Evolutionary conservation across 2,888 invertebrate genomes (phyloP), one percentile per base, ranked within the genome.

Genomic region (Stenurella melanura): DNA sequence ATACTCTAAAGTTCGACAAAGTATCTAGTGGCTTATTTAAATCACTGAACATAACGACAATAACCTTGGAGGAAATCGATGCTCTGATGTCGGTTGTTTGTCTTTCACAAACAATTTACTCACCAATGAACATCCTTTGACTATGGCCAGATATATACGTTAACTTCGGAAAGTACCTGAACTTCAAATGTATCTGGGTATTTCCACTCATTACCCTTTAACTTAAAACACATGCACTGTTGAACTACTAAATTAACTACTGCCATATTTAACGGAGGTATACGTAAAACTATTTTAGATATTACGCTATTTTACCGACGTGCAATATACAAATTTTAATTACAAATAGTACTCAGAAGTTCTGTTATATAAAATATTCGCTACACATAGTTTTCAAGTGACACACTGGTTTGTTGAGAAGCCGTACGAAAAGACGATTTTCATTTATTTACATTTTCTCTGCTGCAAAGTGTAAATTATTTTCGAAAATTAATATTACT

Each of bases 81-180:
- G 57, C 73, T 38, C 58, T 63, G 67, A 66, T 70, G 50, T 12
- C 54, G 66, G 67, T 19, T 74, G 78, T 78, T 75, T 78, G 74
- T 70, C 70, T 68, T 63, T 63, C 63, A 76, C 78, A 78, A 78
- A 76, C 74, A 73, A 69, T 78, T 76, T 69, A 76, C 76, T 75
- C 67, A 70, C 73, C 74, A 73, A 73, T 70, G 76, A 76, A 70
- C 76, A 78, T 78, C 78, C 76, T 76, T 76, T 76, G 76, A 74
- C 61, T 75, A 50, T 7, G 70, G 17, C 26, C 58, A 73, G 34
- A 74, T 72, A 57, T 76, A 69, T 58, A 74, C 71, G 76, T 73
- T 74, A 74, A 76, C 74, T 78, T 76, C 74, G 76, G 61, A 61
- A 74, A 76, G 74, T 76, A 76, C 70, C 66, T 68, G 26, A 76